These are phyloP conservation scores for Drosophila nikananu DNA, from an alignment of 1,140 invertebrate genomes.

Conservation along the genomic window DNA sequence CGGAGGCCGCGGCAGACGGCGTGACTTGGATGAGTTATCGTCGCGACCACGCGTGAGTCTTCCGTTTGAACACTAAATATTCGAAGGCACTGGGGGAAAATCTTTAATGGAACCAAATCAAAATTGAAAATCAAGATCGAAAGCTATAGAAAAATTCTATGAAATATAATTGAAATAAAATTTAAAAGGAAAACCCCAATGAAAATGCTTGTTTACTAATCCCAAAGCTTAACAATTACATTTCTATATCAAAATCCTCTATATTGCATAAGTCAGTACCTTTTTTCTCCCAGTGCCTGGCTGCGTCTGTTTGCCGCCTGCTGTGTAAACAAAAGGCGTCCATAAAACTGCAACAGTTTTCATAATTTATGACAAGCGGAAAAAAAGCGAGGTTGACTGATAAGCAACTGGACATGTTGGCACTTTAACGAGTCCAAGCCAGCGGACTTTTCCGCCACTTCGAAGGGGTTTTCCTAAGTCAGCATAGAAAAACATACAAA, in stretches of 20 bases:
- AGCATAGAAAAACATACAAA: background rate
- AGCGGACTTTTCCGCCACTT: slow-evolving; percentile 18
- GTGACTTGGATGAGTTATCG: slow-evolving; percentile 76
- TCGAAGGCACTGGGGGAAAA: slow-evolving; percentile 9
- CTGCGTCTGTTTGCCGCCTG: slow-evolving; percentile 19
- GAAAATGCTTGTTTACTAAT: background rate
- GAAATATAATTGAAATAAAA: too few relatives aligned
- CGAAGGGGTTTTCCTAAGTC: slow-evolving; percentile 30
- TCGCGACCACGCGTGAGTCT: slow-evolving; percentile 69
- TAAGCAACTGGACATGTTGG: slow-evolving; percentile 60
- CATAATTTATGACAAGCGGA: slow-evolving; percentile 75
- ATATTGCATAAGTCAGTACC: background rate
- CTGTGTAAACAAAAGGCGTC: slow-evolving; percentile 50
- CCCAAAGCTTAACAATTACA: too few relatives aligned
- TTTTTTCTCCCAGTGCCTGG: slow-evolving; percentile 4
- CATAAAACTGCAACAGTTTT: slow-evolving; percentile 54
- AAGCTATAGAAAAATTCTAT: background rate
- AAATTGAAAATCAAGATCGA: background rate
- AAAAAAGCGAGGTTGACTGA: slow-evolving; percentile 64
- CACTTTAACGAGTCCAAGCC: slow-evolving; percentile 37
- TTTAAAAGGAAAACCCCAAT: too few relatives aligned
- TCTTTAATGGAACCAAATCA: background rate
- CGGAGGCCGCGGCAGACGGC: slow-evolving; percentile 67
- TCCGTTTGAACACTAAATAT: slow-evolving; percentile 32
- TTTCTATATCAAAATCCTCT: too few relatives aligned